Evolutionary conservation across 2,113 vertebrate species (phyloP), one percentile per base, ranked within the genome.

Genomic region (Eudyptes chrysolophus): DNA sequence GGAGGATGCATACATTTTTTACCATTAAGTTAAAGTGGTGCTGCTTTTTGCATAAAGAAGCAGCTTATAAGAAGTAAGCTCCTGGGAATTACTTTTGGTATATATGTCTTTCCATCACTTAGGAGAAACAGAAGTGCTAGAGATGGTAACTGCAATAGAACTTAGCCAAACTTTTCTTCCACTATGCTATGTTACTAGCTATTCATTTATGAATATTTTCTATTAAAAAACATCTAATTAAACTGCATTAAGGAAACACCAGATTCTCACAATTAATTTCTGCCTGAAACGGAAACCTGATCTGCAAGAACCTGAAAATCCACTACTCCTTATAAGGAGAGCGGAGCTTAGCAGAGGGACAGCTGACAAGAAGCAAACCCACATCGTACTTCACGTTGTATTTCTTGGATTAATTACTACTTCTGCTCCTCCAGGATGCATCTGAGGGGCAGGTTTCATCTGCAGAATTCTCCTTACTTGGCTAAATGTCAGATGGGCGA

Each of bases 371-470:
- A 38, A 52, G 13, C 7, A 42, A 57, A 58, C 4, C 8, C 20
- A 26, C 9, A 5, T 0, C 8, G 22, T 13, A 22, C 11, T 46
- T 48, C 25, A 25, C 2, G 1, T 6, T 13, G 5, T 11, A 42
- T 58, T 83, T 42, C 17, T 17, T 11, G 10, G 13, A 11, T 38
- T 11, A 42, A 24, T 55, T 19, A 7, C 51, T 62, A 34, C 24
- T 26, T 17, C 34, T 69, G 18, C 21, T 38, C 42, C 27, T 58
- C 17, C 46, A n/a, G 40, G 29, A 22, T 0, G 10, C 8, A 11
- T 14, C 6, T 16, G 27, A 46, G 13, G 13, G 30, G 7, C 27
- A 21, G 6, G 7, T n/a, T 49, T 49, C 46, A 27, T 7, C 42
- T 12, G 40, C 11, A 58, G 57, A 21, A 7, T 13, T 29, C 38